Evolutionary conservation across 2,113 vertebrate genomes (phyloP), one percentile per base, ranked within the genome.

Genomic region (Ibidorhyncha struthersii): DNA sequence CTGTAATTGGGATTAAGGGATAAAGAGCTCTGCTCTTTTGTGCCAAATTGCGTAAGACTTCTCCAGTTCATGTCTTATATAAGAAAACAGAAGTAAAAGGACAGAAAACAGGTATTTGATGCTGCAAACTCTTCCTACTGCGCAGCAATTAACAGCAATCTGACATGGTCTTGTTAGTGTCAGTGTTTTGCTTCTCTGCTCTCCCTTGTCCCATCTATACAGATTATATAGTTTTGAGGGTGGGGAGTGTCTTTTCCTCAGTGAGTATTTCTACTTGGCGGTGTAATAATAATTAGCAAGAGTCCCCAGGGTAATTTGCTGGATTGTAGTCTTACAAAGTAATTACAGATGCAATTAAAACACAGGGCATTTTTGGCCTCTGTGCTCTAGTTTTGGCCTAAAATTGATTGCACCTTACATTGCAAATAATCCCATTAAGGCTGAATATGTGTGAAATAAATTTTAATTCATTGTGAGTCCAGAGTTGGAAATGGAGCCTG

Each of bases 341-440:
- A 96, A 96, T 96, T 95, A 97, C 96, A 80, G 91, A 49, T 93
- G 86, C 81, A 89, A 20, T 94, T 96, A 92, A 85, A 95, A 34
- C 8, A 1, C 34, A 67, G 71, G 86, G 58, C 40, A 8, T 58
- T 62, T 84, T 52, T 85, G 55, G 82, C 89, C 77, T 76, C 83
- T 26, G 5, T 59, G 59, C 77, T 49, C 62, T 50, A 36, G 40
- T 87, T 95, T 89, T 84, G 72, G 53, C 70, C 80, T 91, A 11
- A 61, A 77, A 58, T 85, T 61, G 79, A 63, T 88, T 53, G 49
- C 21, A 16, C 47, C 40, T 88, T 65, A 11, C 69, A 10, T 25
- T 41, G 81, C 70, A 63, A 80, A 80, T 86, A 90, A 96, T 85
- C 58, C 86, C n/a, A 43, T 88, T 82, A 92, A 77, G 63, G 45